Percentiles rank a stretch among this genome's conserved stretches.
Conservation (phyloP, 2,888 invertebrate genomes). For the Piscicola geometra region DNA sequence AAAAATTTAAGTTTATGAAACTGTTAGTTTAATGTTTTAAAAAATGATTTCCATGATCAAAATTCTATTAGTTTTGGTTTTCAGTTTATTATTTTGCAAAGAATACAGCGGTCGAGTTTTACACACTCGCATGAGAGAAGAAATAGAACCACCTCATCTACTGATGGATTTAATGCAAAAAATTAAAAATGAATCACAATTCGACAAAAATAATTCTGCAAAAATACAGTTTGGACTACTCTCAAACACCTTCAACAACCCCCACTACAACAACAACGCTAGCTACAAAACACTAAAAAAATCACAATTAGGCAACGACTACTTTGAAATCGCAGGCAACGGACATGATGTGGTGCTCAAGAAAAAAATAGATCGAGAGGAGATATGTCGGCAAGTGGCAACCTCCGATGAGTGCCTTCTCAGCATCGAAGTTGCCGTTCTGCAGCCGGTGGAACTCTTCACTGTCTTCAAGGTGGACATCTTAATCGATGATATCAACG, state of each 20-base stretch:
- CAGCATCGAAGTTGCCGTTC: background rate
- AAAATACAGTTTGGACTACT: background rate
- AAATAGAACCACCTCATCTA: background rate
- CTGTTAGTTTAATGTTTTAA: too few relatives aligned
- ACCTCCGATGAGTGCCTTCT: background rate
- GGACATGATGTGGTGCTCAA: background rate
- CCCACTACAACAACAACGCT: background rate
- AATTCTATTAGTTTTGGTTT: too few relatives aligned
- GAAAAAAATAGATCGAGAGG: background rate
- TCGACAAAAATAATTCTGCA: background rate
- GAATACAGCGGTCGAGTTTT: background rate
- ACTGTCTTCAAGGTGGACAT: background rate
- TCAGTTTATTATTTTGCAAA: too few relatives aligned
- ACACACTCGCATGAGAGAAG: background rate
- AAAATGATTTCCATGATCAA: too few relatives aligned
- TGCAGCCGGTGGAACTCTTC: background rate
- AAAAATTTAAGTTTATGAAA: too few relatives aligned
- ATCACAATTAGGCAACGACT: background rate
- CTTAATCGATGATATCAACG: background rate
- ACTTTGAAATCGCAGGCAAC: background rate
- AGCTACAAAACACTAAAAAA: background rate
- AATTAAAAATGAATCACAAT: background rate
- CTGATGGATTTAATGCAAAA: background rate
- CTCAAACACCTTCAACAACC: background rate
- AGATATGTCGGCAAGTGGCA: background rate